A percentile compares a stretch with the other conserved stretches of the same genome.
Conservation (phyloP, 1,140 invertebrate species). For the Drosophila nigromelanica region DNA sequence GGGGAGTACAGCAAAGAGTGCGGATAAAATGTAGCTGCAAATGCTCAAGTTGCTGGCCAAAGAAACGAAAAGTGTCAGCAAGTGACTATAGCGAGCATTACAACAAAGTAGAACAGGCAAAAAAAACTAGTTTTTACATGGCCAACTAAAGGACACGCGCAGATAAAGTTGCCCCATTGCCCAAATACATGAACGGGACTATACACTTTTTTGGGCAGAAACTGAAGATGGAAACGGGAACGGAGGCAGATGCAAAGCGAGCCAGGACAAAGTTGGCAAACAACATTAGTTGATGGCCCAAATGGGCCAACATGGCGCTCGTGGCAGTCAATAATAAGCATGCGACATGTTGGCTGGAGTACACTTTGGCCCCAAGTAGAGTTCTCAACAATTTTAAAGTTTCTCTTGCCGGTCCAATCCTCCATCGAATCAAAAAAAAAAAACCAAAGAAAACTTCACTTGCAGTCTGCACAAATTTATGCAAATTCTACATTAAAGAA, state of each 20-base stretch:
- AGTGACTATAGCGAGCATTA: conserved; percentile 43
- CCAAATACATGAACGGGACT: conserved; percentile 19
- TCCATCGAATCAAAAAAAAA: conserved; percentile 19
- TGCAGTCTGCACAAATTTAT: conserved; percentile 55
- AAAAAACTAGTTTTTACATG: conserved; percentile 58
- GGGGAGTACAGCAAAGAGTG: conserved; percentile 22
- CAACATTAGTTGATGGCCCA: conserved; percentile 81
- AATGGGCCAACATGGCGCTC: conserved; percentile 77
- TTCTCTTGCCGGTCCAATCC: conserved; percentile 12
- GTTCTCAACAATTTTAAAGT: conserved; percentile 74
- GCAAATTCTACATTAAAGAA: conserved; percentile 70
- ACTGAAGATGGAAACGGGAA: not conserved
- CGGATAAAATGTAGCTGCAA: conserved; percentile 66
- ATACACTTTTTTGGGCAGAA: conserved; percentile 3
- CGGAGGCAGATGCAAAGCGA: conserved; percentile 51
- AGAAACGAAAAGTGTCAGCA: conserved; percentile 77
- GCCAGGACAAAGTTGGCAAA: conserved; percentile 71
- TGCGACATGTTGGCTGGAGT: conserved; percentile 77
- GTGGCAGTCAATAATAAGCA: conserved; percentile 81
- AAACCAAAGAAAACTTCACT: not conserved
- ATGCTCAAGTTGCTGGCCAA: conserved; percentile 40
- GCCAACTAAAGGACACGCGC: conserved; percentile 20
- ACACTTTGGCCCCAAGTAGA: conserved; percentile 64
- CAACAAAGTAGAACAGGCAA: conserved; percentile 37
- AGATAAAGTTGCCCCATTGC: conserved; percentile 45